Percentiles rank a stretch among this genome's conserved stretches.
Evolutionary conservation across 2,797 vertebrate genomes (phyloP).

Genomic region (Cyclopterus lumpus): DNA sequence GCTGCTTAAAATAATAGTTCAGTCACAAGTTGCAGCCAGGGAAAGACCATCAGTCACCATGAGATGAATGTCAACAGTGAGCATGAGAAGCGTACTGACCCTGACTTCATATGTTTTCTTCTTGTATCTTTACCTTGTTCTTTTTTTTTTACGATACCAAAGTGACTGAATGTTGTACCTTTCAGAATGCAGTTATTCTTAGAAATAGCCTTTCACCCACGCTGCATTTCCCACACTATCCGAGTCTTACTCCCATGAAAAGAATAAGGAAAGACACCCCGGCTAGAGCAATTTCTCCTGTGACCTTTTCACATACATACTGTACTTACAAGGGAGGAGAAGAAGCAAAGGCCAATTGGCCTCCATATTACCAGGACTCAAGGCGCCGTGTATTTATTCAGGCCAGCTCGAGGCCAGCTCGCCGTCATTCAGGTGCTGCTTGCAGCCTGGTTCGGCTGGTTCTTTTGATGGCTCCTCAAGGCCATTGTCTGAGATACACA

Average conservation of each 20-base stretch:
- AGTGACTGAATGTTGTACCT: neutral
- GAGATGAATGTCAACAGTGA: neutral
- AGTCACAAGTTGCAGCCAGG: neutral
- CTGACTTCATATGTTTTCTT: neutral
- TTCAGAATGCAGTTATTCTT: neutral
- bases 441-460: slow-evolving; percentile 32
- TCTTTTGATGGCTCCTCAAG: slow-evolving; percentile 48
- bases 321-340: slow-evolving; percentile 46
- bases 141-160: neutral
- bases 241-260: neutral
- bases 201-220: slow-evolving; percentile 18
- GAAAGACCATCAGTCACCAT: neutral
- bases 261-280: neutral
- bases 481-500: slow-evolving; percentile 34
- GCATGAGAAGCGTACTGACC: neutral
- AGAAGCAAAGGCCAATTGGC: slow-evolving; percentile 41
- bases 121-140: neutral
- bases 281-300: slow-evolving; percentile 30
- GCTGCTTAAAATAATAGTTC: neutral
- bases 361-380: slow-evolving; percentile 52
- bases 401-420: slow-evolving; percentile 49
- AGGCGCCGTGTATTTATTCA: slow-evolving; percentile 68
- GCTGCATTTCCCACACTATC: slow-evolving; percentile 19
- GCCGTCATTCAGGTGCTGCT: slow-evolving; percentile 60
- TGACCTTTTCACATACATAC: slow-evolving; percentile 60